A percentile compares a stretch with the other conserved stretches of the same genome.
Conservation (phyloP, 2,797 vertebrate species). For the Lagorchestes hirsutus region DNA sequence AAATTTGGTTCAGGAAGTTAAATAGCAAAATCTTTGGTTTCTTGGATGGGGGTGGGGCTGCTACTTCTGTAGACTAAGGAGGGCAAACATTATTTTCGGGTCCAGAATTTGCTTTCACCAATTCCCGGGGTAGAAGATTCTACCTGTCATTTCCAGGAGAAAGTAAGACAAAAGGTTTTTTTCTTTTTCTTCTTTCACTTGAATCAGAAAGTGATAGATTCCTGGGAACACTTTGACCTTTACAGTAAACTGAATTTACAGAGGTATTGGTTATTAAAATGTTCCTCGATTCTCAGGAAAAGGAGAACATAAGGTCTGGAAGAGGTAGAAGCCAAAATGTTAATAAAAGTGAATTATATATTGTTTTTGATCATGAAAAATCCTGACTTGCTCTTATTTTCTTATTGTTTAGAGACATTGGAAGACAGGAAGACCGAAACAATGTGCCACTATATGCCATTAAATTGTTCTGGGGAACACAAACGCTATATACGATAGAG, state of each 20-base stretch:
- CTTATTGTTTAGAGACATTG: not conserved
- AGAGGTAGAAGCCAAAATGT: not conserved
- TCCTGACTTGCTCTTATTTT: not conserved
- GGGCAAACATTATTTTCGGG: not conserved
- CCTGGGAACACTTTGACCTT: not conserved
- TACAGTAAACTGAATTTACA: not conserved
- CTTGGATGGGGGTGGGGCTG: constrained; percentile 79
- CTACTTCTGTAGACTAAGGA: constrained; percentile 30
- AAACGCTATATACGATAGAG: not conserved
- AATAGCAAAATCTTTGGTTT: not conserved
- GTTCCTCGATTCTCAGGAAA: not conserved
- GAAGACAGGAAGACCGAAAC: not conserved
- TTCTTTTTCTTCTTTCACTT: not conserved
- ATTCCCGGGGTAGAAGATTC: not conserved
- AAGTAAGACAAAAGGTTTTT: not conserved
- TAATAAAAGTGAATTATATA: not conserved
- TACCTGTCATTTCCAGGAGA: not conserved
- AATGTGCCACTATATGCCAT: not conserved
- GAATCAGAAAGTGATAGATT: not conserved
- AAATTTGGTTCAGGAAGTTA: constrained; percentile 3
- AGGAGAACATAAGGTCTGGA: not conserved
- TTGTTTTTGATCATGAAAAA: not conserved
- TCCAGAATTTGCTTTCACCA: not conserved
- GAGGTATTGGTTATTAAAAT: not conserved
- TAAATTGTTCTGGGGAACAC: not conserved